Evolutionary conservation across 2,888 invertebrate genomes (phyloP), one percentile per base, ranked within the genome.

Genomic region (Brachynemurus nebulosus): DNA sequence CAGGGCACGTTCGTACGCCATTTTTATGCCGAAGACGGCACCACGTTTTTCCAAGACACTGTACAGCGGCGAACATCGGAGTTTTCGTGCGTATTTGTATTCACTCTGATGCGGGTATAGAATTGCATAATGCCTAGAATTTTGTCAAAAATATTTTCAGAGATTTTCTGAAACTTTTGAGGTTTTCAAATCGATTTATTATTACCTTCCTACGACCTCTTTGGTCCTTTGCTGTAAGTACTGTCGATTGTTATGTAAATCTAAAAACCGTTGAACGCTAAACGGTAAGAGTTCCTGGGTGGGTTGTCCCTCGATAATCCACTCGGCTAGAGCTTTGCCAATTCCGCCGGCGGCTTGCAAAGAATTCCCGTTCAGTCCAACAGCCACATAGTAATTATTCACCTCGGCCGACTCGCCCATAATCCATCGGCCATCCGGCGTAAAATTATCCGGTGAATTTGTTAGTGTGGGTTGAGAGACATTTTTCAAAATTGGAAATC

Each of bases 1-100:
- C 38, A 80, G 62, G n/a, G 80, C 75, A 52, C 80, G 62, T 57
- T 81, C 80, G 54, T 78, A 81, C 11, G 78, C 79, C 76, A 80
- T 79, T 57, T 76, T 72, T 40, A 77, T 76, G 11, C 78, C 79
- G 61, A 80, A 80, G 36, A 77, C 72, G 8, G 78, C 80, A 1
- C 78, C 78, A 45, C 70, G 66, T 44, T 70, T 70, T 60, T 78
- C 73, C 45, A 78, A 62, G 12, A 77, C 70, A 36, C 77, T 76
- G 58, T 78, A 78, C n/a, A 81, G 62, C 3, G 80, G 78, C 3
- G 80, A 80, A 52, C 78, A 78, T 27, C 80, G 62, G 35, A 80
- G 60, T 55, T 72, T 69, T 46, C 77, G 64, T 8, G 73, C 76
- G 52, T 70, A 70, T 54, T 71, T 70, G 54, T 75, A 77, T 55